These are phyloP conservation scores for Oceanodroma tethys DNA, from an alignment of 2,113 vertebrate species.

Conservation along the genomic window DNA sequence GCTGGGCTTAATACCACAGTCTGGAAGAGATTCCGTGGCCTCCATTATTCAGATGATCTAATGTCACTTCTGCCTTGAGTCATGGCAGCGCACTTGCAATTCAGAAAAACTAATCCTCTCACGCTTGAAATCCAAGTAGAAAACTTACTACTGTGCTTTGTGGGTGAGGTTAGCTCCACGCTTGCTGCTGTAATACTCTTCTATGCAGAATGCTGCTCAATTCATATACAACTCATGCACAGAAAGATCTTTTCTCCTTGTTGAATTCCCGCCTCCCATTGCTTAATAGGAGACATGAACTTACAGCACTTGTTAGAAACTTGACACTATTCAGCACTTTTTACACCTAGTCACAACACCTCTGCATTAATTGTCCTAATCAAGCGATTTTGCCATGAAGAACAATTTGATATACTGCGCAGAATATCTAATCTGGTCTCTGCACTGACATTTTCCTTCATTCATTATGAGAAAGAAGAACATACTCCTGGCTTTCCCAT, in stretches of 20 bases:
- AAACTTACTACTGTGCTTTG: not conserved
- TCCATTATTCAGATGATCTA: not conserved
- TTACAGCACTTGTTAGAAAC: not conserved
- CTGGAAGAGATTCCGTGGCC: not conserved
- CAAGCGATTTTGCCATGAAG: not conserved
- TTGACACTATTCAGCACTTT: not conserved
- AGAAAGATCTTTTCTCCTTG: not conserved
- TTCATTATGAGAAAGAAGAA: not conserved
- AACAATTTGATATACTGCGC: not conserved
- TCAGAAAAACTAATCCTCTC: not conserved
- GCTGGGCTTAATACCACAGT: too few species aligned
- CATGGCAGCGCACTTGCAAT: not conserved
- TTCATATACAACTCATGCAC: not conserved
- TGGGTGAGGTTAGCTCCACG: accelerated
- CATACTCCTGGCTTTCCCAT: not conserved
- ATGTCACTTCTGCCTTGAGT: not conserved
- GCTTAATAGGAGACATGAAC: not conserved
- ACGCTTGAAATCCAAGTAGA: not conserved
- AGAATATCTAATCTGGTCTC: not conserved
- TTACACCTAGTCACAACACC: not conserved
- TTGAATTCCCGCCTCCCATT: not conserved
- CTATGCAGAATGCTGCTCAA: not conserved
- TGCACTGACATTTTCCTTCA: not conserved
- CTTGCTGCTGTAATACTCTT: not conserved
- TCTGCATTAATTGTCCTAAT: not conserved